Percentiles rank a stretch among this genome's conserved stretches.
Evolutionary conservation across 2,888 invertebrate genomes (phyloP).

Genomic region (Hypena proboscidalis): DNA sequence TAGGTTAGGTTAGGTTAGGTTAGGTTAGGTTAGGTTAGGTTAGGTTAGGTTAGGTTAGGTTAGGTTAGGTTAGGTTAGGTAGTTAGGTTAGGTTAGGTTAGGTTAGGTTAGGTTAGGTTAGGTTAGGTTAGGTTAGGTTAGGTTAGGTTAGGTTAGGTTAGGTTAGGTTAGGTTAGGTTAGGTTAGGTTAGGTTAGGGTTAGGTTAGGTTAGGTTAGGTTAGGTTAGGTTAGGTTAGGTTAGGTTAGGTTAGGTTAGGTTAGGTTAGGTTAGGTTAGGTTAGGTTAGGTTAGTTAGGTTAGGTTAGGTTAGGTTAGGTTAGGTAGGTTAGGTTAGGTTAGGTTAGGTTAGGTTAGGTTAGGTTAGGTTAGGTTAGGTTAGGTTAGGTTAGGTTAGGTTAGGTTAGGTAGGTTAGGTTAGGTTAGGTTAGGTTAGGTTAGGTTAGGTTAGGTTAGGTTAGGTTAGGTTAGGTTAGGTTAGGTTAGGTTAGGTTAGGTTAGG

Average conservation of each 20-base stretch:
- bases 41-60: constrained; percentile 22
- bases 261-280: constrained; percentile 26
- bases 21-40: constrained; percentile 26
- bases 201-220: constrained; percentile 32
- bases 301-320: constrained; percentile 26
- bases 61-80: constrained; percentile 27
- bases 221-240: constrained; percentile 28
- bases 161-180: constrained; percentile 27
- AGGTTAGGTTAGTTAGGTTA: constrained; percentile 30
- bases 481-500: constrained; percentile 39
- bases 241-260: constrained; percentile 23
- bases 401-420: constrained; percentile 27
- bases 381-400: constrained; percentile 25
- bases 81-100: constrained; percentile 20
- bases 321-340: constrained; percentile 28
- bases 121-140: constrained; percentile 24
- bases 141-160: constrained; percentile 28
- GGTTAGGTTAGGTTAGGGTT: constrained; percentile 29
- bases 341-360: constrained; percentile 29
- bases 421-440: constrained; percentile 36
- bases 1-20: constrained; percentile 28
- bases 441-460: constrained; percentile 36
- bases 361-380: constrained; percentile 30
- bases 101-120: constrained; percentile 26
- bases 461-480: constrained; percentile 37